phyloP scores from a whole-genome alignment of 2,113 vertebrate genomes.

The Epinephelus lanceolatus region DNA sequence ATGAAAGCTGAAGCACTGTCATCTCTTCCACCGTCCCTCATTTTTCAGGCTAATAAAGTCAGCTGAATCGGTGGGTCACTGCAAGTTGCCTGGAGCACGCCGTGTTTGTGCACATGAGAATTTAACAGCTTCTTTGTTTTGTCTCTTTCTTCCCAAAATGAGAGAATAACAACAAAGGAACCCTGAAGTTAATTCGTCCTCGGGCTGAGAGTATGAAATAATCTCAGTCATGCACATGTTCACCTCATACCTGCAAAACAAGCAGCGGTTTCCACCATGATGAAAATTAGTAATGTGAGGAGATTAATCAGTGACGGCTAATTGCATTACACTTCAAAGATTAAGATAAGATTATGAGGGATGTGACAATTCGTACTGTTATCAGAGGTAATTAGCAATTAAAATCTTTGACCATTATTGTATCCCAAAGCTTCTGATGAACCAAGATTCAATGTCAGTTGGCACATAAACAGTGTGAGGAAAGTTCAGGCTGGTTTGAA shows the following conservation, averaged over 20 bases:
- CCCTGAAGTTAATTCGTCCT: neutral
- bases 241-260: constrained; percentile 42
- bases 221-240: neutral
- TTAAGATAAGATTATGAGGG: constrained; percentile 53
- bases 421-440: constrained; percentile 32
- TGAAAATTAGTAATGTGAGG: constrained; percentile 39
- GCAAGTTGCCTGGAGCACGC: constrained; percentile 1
- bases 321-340: constrained; percentile 63
- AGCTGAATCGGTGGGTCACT: constrained; percentile 36
- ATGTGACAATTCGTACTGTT: constrained; percentile 44
- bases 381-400: constrained; percentile 48
- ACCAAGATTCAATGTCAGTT: constrained; percentile 14
- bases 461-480: constrained; percentile 1
- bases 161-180: neutral
- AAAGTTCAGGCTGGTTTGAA: constrained; percentile 17
- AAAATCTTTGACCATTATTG: constrained; percentile 6
- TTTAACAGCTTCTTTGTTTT: constrained; percentile 13
- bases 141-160: neutral
- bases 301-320: constrained; percentile 49
- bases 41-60: constrained; percentile 77
- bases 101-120: constrained; percentile 41
- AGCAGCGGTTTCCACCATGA: constrained; percentile 12
- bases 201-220: neutral
- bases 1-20: constrained; percentile 79
- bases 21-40: constrained; percentile 71